Conservation (phyloP, 2,888 invertebrate genomes). For the Agrochola circellaris region DNA sequence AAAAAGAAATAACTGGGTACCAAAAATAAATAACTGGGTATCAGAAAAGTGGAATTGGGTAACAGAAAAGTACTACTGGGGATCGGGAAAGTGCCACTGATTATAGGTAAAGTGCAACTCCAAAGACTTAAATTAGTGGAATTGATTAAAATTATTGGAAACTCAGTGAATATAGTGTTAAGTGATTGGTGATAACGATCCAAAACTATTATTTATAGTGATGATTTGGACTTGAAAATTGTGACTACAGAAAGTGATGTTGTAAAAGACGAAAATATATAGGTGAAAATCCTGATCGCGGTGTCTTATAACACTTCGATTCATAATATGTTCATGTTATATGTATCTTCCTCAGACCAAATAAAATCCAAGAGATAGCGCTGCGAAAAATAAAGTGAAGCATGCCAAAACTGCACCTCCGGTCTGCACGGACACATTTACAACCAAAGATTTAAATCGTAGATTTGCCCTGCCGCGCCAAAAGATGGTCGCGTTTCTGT, state of each 20-base stretch:
- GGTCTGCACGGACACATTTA: too few species aligned
- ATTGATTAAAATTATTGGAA: slow-evolving; percentile 6
- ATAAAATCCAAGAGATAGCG: too few species aligned
- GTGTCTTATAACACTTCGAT: neutral
- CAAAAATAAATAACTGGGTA: neutral
- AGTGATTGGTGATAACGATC: slow-evolving; percentile 19
- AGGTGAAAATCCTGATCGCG: neutral
- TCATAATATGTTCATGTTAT: neutral
- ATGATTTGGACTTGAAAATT: slow-evolving; percentile 18
- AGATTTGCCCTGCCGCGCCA: too few species aligned
- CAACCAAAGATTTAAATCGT: too few species aligned
- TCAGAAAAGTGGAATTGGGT: too few species aligned
- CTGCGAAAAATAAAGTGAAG: too few species aligned
- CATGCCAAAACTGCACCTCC: too few species aligned
- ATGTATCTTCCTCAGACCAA: too few species aligned
- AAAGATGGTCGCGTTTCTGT: too few species aligned
- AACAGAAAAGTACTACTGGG: too few species aligned
- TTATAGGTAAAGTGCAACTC: neutral
- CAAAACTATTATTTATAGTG: slow-evolving; percentile 9
- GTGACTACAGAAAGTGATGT: neutral
- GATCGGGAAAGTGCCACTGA: neutral
- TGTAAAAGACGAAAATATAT: neutral
- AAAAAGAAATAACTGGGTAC: too few species aligned
- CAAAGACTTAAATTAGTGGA: slow-evolving; percentile 2
- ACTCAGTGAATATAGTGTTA: slow-evolving; percentile 15